Conservation (phyloP, 2,888 invertebrate genomes). For the Drosophila prostipennis region DNA sequence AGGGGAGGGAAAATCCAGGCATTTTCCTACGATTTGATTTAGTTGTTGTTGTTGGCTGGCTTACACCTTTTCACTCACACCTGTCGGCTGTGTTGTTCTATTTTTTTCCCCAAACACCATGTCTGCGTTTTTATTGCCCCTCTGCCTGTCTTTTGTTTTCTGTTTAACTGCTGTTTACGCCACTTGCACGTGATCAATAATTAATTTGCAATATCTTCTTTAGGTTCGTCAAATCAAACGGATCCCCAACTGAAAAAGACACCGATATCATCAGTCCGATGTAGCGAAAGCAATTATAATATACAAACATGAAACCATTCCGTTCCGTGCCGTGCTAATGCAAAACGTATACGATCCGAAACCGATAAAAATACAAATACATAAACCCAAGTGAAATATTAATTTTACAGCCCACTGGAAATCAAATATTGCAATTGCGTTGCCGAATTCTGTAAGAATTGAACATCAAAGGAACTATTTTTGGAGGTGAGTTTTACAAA, state of each 20-base stretch:
- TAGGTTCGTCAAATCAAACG: slow-evolving; percentile 43
- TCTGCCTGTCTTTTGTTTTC: slow-evolving; percentile 40
- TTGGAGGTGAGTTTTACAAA: slow-evolving; percentile 9
- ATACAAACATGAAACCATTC: slow-evolving; percentile 62
- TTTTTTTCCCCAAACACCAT: slow-evolving; percentile 24
- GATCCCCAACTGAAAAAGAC: slow-evolving; percentile 30
- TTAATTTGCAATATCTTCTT: slow-evolving; percentile 59
- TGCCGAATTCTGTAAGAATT: background rate
- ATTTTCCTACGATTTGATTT: slow-evolving; percentile 73
- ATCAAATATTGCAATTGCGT: background rate
- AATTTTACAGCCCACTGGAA: slow-evolving; percentile 9
- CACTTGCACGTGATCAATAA: slow-evolving; percentile 52
- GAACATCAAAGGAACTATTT: slow-evolving; percentile 12
- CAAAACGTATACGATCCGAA: slow-evolving; percentile 71
- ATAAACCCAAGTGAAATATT: slow-evolving; percentile 51
- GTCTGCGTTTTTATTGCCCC: slow-evolving; percentile 51
- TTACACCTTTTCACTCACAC: slow-evolving; percentile 48
- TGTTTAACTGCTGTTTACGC: slow-evolving; percentile 47
- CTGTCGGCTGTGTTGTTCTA: slow-evolving; percentile 29
- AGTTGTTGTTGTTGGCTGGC: slow-evolving; percentile 59
- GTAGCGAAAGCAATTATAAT: slow-evolving; percentile 24
- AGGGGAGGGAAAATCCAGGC: slow-evolving; percentile 51
- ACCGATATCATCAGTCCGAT: slow-evolving; percentile 14
- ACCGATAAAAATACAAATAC: slow-evolving; percentile 37
- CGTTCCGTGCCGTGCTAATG: slow-evolving; percentile 74